Percentiles rank a stretch among this genome's conserved stretches.
phyloP scores from a whole-genome alignment of 1,140 invertebrate genomes.

The Drosophila sturtevanti region DNA sequence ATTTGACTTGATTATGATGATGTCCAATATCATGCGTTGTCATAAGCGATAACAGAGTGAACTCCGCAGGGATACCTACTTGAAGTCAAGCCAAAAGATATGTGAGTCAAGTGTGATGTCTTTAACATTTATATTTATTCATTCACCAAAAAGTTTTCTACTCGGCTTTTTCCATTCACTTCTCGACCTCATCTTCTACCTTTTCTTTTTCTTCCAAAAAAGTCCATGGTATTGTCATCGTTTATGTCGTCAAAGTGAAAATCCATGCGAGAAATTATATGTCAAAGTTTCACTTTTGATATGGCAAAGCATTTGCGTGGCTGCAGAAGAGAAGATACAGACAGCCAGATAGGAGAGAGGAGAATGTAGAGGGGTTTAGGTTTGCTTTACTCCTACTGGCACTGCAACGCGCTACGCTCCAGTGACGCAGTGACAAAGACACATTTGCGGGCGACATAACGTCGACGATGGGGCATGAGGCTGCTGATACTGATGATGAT shows the following conservation, averaged over 20 bases:
- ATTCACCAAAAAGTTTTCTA: too few species aligned
- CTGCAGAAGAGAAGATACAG: background rate
- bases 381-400: conserved; percentile 11
- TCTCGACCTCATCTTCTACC: too few species aligned
- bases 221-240: conserved; percentile 65
- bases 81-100: too few species aligned
- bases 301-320: conserved; percentile 65
- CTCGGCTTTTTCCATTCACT: too few species aligned
- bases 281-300: conserved; percentile 80
- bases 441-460: conserved; percentile 53
- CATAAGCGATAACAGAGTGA: background rate
- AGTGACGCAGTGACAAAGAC: conserved; percentile 76
- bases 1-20: conserved; percentile 46
- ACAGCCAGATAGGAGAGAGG: background rate
- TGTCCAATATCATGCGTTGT: conserved; percentile 16
- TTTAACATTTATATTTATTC: background rate
- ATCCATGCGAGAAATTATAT: conserved; percentile 80
- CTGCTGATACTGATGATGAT: conserved; percentile 14
- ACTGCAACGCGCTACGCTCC: conserved; percentile 55
- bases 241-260: conserved; percentile 76
- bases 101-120: background rate
- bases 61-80: background rate
- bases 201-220: conserved; percentile 2
- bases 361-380: background rate
- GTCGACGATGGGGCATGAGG: conserved; percentile 44